These are phyloP conservation scores for Caenorhabditis wallacei DNA, from an alignment of 2,888 invertebrate species.

Conservation along the genomic window DNA sequence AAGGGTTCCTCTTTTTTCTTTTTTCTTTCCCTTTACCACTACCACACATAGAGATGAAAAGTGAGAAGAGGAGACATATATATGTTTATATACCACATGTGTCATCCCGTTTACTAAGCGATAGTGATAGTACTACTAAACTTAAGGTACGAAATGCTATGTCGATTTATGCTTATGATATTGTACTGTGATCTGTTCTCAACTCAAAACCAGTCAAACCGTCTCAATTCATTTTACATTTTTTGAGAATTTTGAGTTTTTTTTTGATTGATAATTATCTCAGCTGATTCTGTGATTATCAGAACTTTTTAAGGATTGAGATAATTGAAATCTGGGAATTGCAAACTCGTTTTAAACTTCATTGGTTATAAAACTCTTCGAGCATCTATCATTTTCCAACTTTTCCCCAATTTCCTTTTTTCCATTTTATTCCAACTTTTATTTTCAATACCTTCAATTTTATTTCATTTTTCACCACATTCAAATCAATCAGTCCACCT, in stretches of 20 bases:
- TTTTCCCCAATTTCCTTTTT: neutral
- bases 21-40: slow-evolving; percentile 17
- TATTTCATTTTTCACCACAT: slow-evolving; percentile 10
- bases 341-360: too few relatives aligned
- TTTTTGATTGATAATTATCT: neutral
- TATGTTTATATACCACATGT: slow-evolving; percentile 49
- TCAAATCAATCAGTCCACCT: slow-evolving; percentile 36
- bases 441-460: slow-evolving; percentile 9
- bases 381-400: neutral
- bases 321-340: too few relatives aligned
- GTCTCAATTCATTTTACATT: neutral
- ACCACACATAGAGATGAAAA: slow-evolving; percentile 14
- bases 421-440: slow-evolving; percentile 5
- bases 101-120: slow-evolving; percentile 39
- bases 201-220: slow-evolving; percentile 2
- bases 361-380: neutral
- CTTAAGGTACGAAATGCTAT: slow-evolving; percentile 49
- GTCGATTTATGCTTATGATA: slow-evolving; percentile 15
- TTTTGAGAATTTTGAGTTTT: neutral
- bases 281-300: too few relatives aligned
- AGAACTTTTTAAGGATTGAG: too few relatives aligned
- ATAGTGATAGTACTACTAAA: slow-evolving; percentile 38
- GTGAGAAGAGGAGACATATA: slow-evolving; percentile 16
- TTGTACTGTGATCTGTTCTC: neutral
- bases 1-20: slow-evolving; percentile 31